Percentiles rank a stretch among this genome's conserved stretches.
Conservation (phyloP, 2,888 invertebrate species). For the Achlya flavicornis region DNA sequence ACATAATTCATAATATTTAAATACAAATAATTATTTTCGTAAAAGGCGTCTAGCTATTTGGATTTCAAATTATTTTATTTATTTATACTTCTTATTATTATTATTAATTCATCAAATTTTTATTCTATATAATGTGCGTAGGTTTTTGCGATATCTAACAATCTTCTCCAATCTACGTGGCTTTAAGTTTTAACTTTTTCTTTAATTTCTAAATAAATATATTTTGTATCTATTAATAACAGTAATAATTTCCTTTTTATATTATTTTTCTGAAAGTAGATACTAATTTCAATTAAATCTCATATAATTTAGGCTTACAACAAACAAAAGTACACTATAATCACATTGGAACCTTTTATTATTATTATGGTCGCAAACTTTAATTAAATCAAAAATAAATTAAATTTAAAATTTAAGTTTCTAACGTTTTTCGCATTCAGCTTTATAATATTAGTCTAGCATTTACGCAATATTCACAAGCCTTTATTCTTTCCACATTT, state of each 20-base stretch:
- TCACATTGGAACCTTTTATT: background rate
- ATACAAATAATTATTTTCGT: background rate
- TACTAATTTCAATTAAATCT: background rate
- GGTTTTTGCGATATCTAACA: conserved; percentile 59
- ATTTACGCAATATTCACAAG: conserved; percentile 71
- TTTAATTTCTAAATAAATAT: conserved; percentile 30
- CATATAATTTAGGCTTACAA: background rate
- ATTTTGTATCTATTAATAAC: conserved; percentile 27
- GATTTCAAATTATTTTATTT: conserved; percentile 31
- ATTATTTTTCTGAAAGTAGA: background rate
- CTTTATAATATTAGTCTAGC: conserved; percentile 27
- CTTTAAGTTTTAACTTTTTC: conserved; percentile 32
- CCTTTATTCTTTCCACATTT: conserved; percentile 47
- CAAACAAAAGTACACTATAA: background rate
- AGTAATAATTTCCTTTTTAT: conserved; percentile 14
- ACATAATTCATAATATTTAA: background rate
- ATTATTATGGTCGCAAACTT: background rate
- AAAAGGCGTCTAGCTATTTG: conserved; percentile 19
- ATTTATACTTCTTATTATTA: conserved; percentile 33
- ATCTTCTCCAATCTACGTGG: conserved; percentile 60
- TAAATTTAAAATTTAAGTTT: background rate
- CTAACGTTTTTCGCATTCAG: conserved; percentile 4
- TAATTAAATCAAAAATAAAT: background rate
- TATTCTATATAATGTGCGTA: conserved; percentile 61
- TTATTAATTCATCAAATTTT: conserved; percentile 35